Percentiles rank a stretch among this genome's conserved stretches.
Evolutionary conservation across 1,140 invertebrate species (phyloP).

Genomic region (Littorina saxatilis): DNA sequence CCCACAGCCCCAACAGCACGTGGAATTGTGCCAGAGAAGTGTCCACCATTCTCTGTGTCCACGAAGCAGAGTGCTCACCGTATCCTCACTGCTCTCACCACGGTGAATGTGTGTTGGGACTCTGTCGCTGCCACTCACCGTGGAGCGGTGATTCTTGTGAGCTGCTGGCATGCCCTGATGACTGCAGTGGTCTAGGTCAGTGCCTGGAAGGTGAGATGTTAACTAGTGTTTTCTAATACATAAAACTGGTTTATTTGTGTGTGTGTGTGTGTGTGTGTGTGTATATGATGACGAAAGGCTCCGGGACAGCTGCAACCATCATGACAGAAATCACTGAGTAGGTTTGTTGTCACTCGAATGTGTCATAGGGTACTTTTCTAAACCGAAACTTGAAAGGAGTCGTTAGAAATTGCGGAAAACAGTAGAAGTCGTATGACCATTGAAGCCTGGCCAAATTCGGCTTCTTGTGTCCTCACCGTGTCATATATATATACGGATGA

Average conservation of each 20-base stretch:
- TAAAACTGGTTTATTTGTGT: not conserved
- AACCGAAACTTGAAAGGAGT: not conserved
- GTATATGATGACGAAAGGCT: not conserved
- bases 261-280: not conserved
- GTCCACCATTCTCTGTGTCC: constrained; percentile 74
- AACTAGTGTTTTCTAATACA: not conserved
- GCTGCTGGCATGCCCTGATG: constrained; percentile 61
- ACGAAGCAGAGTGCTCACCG: constrained; percentile 67
- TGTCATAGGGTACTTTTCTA: too few species aligned
- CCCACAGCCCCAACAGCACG: constrained; percentile 55
- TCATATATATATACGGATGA: too few species aligned
- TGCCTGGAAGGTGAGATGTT: constrained; percentile 63
- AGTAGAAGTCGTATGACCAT: too few species aligned
- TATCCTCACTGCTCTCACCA: constrained; percentile 61
- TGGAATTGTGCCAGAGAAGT: constrained; percentile 72
- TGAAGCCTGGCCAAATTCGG: too few species aligned
- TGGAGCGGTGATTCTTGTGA: constrained; percentile 70
- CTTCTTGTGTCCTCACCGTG: too few species aligned
- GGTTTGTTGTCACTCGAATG: too few species aligned
- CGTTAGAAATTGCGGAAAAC: too few species aligned
- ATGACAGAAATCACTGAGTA: not conserved
- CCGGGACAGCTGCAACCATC: not conserved
- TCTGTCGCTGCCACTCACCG: constrained; percentile 67
- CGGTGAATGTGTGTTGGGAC: constrained; percentile 68
- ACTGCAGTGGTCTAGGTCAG: constrained; percentile 67